phyloP scores from a whole-genome alignment of 2,888 invertebrate species.

The Hirtodrosophila alboralis region DNA sequence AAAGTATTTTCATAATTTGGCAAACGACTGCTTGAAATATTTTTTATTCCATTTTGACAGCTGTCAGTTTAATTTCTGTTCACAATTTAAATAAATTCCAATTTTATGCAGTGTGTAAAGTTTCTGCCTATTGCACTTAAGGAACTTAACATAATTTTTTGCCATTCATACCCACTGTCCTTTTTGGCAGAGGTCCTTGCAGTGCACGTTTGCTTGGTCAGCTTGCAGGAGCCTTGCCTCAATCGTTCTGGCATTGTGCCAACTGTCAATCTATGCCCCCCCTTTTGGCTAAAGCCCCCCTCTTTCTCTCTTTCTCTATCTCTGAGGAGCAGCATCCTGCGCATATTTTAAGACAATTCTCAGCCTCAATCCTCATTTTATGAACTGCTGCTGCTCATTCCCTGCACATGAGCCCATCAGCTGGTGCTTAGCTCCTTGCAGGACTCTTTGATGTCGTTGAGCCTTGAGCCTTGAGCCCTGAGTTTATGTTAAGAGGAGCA shows the following conservation, averaged over 20 bases:
- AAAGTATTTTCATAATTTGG: no score
- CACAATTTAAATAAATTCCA: no score
- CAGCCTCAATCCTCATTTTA: conserved; percentile 46
- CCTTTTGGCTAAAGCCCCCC: no score
- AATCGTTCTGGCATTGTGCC: conserved; percentile 39
- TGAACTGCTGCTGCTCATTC: conserved; percentile 32
- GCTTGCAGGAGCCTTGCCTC: conserved; percentile 10
- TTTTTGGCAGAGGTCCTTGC: conserved; percentile 20
- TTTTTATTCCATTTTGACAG: no score
- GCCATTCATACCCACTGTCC: no score
- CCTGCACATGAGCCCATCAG: conserved; percentile 38
- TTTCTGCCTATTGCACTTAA: background rate
- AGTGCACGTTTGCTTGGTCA: conserved; percentile 38
- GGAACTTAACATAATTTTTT: background rate
- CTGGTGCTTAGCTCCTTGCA: conserved; percentile 21
- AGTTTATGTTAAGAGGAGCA: conserved; percentile 46
- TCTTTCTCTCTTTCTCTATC: no score
- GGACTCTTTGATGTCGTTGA: conserved; percentile 32
- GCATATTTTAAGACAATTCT: conserved; percentile 56
- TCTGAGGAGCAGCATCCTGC: background rate
- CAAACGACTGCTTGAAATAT: no score
- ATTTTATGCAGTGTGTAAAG: no score
- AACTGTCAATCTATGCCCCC: conserved; percentile 33
- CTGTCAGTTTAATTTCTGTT: no score
- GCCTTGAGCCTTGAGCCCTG: conserved; percentile 20